These are phyloP conservation scores for Halichoeres trimaculatus DNA, from an alignment of 2,113 vertebrate genomes.

Conservation along the genomic window DNA sequence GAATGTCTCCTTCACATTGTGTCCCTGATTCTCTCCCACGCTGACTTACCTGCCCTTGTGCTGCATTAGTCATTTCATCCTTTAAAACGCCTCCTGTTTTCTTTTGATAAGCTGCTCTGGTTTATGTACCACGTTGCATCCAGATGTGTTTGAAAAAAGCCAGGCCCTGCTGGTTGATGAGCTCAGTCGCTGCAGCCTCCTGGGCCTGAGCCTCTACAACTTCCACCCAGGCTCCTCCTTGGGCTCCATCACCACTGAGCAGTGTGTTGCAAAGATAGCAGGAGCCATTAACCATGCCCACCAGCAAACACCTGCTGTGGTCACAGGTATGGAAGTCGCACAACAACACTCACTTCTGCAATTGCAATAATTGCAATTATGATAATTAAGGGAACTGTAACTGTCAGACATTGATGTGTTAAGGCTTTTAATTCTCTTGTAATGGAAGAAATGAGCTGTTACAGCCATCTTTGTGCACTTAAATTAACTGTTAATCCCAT, in stretches of 20 bases:
- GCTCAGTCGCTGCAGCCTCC: conserved; percentile 79
- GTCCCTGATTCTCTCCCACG: background rate
- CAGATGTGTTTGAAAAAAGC: conserved; percentile 84
- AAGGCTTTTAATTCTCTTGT: background rate
- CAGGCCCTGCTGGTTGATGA: conserved; percentile 84
- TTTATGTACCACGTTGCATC: conserved; percentile 8
- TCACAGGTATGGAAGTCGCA: conserved; percentile 72
- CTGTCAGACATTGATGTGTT: background rate
- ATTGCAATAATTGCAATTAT: background rate
- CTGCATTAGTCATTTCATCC: background rate
- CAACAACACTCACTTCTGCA: background rate
- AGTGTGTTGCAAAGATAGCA: conserved; percentile 82
- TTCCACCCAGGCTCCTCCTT: conserved; percentile 84
- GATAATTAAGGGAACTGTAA: background rate
- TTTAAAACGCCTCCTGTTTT: background rate
- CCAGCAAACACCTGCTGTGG: conserved; percentile 76
- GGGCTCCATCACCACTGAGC: conserved; percentile 76
- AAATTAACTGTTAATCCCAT: background rate
- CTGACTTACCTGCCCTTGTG: background rate
- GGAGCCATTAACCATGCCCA: conserved; percentile 84
- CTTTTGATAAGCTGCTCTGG: background rate
- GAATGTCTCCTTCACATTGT: background rate
- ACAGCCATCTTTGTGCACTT: background rate
- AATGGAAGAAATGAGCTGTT: background rate
- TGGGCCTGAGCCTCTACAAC: conserved; percentile 83